These are phyloP conservation scores for Decapterus maruadsi DNA, from an alignment of 2,797 vertebrate species.

Conservation along the genomic window DNA sequence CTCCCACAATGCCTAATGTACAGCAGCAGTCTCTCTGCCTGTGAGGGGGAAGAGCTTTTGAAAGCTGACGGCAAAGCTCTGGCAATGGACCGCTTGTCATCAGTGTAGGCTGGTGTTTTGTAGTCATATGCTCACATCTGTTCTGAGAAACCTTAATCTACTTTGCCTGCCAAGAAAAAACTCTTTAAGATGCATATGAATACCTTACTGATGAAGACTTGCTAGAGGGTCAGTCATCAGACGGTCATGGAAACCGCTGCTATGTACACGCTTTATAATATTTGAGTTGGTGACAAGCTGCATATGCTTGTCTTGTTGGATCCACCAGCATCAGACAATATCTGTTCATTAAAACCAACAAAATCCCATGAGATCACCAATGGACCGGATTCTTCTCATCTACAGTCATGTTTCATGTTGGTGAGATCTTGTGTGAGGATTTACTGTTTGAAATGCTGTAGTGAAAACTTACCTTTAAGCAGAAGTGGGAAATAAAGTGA, in stretches of 20 bases:
- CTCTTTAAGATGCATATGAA: not conserved
- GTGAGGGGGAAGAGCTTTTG: not conserved
- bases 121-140: not conserved
- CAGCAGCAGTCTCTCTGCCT: not conserved
- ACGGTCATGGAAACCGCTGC: no score
- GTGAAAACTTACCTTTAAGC: no score
- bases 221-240: not conserved
- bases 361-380: not conserved
- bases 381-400: not conserved
- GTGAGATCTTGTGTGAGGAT: not conserved
- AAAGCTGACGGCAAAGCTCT: not conserved
- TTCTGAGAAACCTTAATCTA: not conserved
- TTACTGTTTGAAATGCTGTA: not conserved
- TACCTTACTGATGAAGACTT: not conserved
- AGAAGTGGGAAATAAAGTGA: not conserved
- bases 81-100: conserved; percentile 3
- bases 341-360: not conserved
- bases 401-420: not conserved
- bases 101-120: not conserved
- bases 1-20: not conserved
- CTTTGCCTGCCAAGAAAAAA: not conserved
- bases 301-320: no score
- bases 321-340: not conserved
- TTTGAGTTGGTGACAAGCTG: not conserved
- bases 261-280: not conserved